Evolutionary conservation across 2,797 vertebrate species (phyloP), one percentile per base, ranked within the genome.

Genomic region (Neolamprologus multifasciatus): DNA sequence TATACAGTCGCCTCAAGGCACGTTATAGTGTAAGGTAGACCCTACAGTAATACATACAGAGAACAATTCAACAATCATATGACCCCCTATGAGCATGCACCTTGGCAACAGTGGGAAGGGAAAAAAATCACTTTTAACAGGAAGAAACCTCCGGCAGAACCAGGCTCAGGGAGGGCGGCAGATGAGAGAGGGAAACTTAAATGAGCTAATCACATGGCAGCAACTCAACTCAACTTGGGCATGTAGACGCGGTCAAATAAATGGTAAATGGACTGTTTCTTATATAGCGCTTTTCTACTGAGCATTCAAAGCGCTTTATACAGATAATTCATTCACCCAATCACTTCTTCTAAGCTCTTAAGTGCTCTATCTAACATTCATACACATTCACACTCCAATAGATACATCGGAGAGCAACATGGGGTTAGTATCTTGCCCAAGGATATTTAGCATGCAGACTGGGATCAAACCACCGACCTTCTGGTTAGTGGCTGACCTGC

Each of bases 401-500:
- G 29, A 59, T 31, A 1, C 9, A 59, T 31, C 4, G 2, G 26
- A 59, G 26, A 59, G 55, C 55, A 31, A 31, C 1, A 6, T 59
- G 26, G 16, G 55, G 16, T 59, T 59, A 19, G 16, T 33, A 19
- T 59, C 29, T 33, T 59, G 29, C 16, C 29, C 16, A 59, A 59
- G 2, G 29, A 59, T 59, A 19, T 59, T 59, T 59, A 19, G 0
- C 16, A 59, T 33, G 57, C 29, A 59, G 57, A 59, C 29, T 59
- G 57, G 57, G 16, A 59, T 59, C 2, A 0, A 59, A 33, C 55
- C 29, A 4, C 29, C 0, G 2, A 31, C 57, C 29, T 31, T 33
- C 57, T 59, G 57, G 16, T 3, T 59, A 59, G 2, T 59, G 2
- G 29, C 4, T 7, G 16, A 33, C 57, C 57, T 59, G 29, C 5